Evolutionary conservation across 2,888 invertebrate genomes (phyloP).

Genomic region (Athalia cordata): DNA sequence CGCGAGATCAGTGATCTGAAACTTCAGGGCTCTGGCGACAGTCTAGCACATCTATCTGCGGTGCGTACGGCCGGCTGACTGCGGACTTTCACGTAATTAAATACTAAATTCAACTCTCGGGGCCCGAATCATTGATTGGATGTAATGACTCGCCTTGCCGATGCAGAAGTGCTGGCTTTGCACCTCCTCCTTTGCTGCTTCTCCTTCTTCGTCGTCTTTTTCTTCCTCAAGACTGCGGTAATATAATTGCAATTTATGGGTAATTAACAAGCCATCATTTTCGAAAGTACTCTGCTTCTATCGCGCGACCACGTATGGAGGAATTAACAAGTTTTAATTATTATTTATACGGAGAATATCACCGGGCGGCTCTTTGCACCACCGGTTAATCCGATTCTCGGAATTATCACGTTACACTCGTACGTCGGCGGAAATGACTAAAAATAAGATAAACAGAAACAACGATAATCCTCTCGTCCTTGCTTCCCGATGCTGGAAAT

Average conservation of each 20-base stretch:
- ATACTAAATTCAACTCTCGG: conserved; percentile 29
- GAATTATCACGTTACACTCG: not conserved
- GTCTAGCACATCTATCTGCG: conserved; percentile 33
- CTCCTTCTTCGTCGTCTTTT: no score
- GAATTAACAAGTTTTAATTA: conserved; percentile 41
- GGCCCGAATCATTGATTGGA: conserved; percentile 43
- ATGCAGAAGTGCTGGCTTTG: no score
- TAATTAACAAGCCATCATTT: conserved; percentile 39
- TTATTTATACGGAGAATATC: conserved; percentile 25
- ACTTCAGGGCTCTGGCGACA: conserved; percentile 19
- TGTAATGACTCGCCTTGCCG: conserved; percentile 32
- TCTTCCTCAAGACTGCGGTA: conserved; percentile 27
- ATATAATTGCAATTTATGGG: conserved; percentile 45
- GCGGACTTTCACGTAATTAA: conserved; percentile 33
- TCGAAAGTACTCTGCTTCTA: conserved; percentile 24
- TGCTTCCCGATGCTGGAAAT: not conserved
- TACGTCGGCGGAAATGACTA: no score
- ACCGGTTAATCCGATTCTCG: not conserved
- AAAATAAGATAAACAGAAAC: conserved; percentile 1
- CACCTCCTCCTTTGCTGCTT: no score
- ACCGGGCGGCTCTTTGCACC: not conserved
- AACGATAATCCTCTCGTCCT: not conserved
- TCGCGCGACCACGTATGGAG: not conserved
- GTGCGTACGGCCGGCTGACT: not conserved
- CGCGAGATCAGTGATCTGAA: conserved; percentile 21